A percentile compares a stretch with the other conserved stretches of the same genome.
Conservation (phyloP, 2,113 vertebrate species). For the Larimichthys crocea region DNA sequence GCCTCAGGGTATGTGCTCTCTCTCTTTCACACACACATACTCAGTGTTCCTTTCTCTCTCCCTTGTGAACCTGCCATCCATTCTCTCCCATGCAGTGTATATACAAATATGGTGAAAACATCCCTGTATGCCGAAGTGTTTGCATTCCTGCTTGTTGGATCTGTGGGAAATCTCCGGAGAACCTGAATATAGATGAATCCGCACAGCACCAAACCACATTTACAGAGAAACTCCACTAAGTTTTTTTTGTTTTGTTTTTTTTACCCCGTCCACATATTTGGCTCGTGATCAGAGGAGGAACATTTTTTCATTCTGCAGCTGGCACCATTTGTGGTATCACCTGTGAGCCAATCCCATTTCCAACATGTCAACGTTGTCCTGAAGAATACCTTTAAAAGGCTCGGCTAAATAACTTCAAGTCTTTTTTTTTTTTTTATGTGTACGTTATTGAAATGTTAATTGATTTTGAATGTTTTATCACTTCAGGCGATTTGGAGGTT, state of each 20-base stretch:
- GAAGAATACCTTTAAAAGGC: constrained; percentile 1
- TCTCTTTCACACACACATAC: neutral
- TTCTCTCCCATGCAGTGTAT: constrained; percentile 32
- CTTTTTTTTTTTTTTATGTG: no score
- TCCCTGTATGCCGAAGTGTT: constrained; percentile 28
- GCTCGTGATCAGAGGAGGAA: neutral
- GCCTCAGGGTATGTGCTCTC: constrained; percentile 5
- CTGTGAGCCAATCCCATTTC: neutral
- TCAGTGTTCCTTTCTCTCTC: constrained; percentile 14
- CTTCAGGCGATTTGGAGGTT: no score
- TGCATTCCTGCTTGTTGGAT: constrained; percentile 40
- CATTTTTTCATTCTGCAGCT: neutral
- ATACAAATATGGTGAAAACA: constrained; percentile 58
- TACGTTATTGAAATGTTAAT: no score
- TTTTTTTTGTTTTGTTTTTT: no score
- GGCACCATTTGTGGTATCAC: neutral
- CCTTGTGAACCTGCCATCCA: constrained; percentile 35
- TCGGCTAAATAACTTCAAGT: neutral
- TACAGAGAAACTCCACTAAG: constrained; percentile 3
- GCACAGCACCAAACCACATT: constrained; percentile 22
- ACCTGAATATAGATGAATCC: constrained; percentile 17
- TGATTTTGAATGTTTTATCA: no score
- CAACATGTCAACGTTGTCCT: neutral
- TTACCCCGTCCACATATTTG: constrained; percentile 11
- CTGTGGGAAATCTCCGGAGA: constrained; percentile 45